Base-by-base conservation (phyloP, 2,888 invertebrate genomes). In the Temnothorax unifasciatus region DNA sequence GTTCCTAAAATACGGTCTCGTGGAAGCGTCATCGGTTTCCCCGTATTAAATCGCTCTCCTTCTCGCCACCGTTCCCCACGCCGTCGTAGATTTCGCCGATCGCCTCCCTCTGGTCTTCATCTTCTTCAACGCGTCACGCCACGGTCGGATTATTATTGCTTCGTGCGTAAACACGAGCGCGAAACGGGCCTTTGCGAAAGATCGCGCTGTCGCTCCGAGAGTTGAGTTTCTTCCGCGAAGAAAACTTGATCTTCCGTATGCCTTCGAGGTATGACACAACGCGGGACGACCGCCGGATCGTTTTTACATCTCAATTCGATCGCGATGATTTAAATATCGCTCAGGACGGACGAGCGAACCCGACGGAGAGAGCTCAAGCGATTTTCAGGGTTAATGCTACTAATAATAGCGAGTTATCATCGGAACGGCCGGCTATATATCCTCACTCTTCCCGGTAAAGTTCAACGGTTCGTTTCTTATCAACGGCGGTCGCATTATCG, bases 391-490 rank as follows among this genome's bases (percentile, higher is more conserved):
- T 71, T 71, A 79, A 68, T 47, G 69, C 2, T 79, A 59, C 25
- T 71, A 71, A 71, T 69, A 69, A 69, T 25, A 81, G 18, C 21
- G 57, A 77, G n/a, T 81, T 81, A 81, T 79, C 18, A 47, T 44
- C 59, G n/a, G 8, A 47, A 61, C n/a, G 25, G 15, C 41, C 41
- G 11, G 6, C n/a, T 77, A 8, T 18, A 34, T 41, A 61, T 71
- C 66, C 47, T 79, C 79, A 34, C 59, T 71, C 59, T 81, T 61
- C 73, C 59, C 71, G 47, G 79, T 71, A 81, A 81, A 81, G 79
- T 81, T 81, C 79, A 81, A 81, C 38, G 59, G 79, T 81, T 81
- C 47, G 73, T 47, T n/a, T 68, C 73, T 81, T 81, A 81, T 81
- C 79, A 79, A 69, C 69, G 44, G 15, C 71, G 9, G 68, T 38